Base-by-base conservation (phyloP, 2,888 invertebrate species). In the Elaeidobius kamerunicus region DNA sequence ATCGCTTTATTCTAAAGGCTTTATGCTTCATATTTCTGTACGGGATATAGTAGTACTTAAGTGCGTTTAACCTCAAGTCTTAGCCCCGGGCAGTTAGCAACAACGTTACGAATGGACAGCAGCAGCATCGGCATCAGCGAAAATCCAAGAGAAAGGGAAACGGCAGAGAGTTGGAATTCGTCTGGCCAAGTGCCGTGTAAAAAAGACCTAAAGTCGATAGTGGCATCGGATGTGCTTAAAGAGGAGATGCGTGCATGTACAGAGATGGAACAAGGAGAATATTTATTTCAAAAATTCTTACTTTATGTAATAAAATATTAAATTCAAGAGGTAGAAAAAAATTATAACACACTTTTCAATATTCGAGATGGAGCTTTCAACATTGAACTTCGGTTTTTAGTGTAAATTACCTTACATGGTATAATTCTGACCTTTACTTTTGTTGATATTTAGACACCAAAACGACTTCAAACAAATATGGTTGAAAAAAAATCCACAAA, bases 81-180 rank as follows among this genome's bases (percentile, higher is more conserved):
- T 42, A 18, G 34, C 55, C 41, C 20, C 28, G 39, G 55, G 55
- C 55, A 38, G 50, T 41, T 55, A 55, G 55, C 55, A 55, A 55
- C 55, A 55, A 32, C 42, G 42, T 20, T 40, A 28, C 38, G 32
- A 20, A 36, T 16, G 36, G 14, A 36, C 39, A 39, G 40, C 23
- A 19, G 30, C 38, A 36, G n/a, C n/a, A n/a, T n/a, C n/a, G n/a
- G n/a, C n/a, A n/a, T n/a, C 18, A 48, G 42, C 49, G 46, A 48
- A 53, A 53, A 38, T 36, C 43, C 47, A n/a, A 48, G 19, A 45
- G 50, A 50, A 54, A 54, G 41, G 54, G 44, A 54, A 50, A 54
- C 41, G 34, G 32, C 54, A 43, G 44, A 50, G 53, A 55, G 50
- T 50, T 32, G 55, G 55, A 55, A 55, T 55, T 55, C 50, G 55